Conservation (phyloP, 2,888 invertebrate genomes). For the Xestobium rufovillosum region DNA sequence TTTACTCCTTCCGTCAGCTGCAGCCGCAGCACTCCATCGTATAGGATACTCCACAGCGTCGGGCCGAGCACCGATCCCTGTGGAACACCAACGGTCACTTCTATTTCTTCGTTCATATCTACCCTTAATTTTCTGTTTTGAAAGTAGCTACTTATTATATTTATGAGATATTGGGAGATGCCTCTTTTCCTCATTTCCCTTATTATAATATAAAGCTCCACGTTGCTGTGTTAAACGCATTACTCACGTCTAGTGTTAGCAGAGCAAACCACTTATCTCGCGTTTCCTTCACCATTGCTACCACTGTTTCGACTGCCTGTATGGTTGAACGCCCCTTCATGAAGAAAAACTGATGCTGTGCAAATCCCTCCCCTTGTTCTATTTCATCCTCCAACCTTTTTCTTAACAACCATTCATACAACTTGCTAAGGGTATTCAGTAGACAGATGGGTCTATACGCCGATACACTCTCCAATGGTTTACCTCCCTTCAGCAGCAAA, state of each 20-base stretch:
- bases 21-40: too few species aligned
- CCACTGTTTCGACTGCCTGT: constrained; percentile 3
- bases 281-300: not conserved
- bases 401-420: constrained; percentile 5
- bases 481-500: constrained; percentile 6
- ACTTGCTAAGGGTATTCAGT: constrained; percentile 6
- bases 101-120: too few species aligned
- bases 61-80: too few species aligned
- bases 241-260: constrained; percentile 5
- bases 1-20: too few species aligned
- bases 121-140: too few species aligned
- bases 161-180: too few species aligned
- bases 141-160: too few species aligned
- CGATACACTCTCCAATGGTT: not conserved
- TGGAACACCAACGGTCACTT: too few species aligned
- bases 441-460: constrained; percentile 11
- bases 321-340: not conserved
- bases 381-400: not conserved
- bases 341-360: constrained; percentile 4
- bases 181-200: too few species aligned
- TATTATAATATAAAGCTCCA: too few species aligned
- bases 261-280: not conserved
- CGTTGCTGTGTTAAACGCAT: too few species aligned
- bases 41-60: too few species aligned
- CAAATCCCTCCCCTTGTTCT: not conserved